Base-by-base conservation (phyloP, 37 sponge, comb jelly and placozoan species). In the Crambe crambe region DNA sequence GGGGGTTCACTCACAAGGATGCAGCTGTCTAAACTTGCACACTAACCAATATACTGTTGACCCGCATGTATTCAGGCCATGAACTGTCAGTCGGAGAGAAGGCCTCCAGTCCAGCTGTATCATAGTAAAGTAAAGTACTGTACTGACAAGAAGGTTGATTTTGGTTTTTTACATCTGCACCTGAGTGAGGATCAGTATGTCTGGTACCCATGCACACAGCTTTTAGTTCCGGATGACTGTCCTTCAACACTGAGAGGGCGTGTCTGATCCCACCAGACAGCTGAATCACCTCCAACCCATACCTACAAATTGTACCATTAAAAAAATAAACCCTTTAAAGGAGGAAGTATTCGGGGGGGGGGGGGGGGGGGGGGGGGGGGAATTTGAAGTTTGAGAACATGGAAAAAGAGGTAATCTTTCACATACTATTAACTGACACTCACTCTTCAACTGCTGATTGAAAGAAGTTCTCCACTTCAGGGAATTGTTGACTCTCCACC, bases 171-270 rank as follows among this genome's bases (percentile, higher is more conserved):
- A n/a, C n/a, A n/a, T n/a, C n/a, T n/a, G n/a, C n/a, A 82, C 77
- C 76, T 23, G 88, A 90, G 72, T 84, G 70, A 4, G 96, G 98
- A 85, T 98, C 98, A 6, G 91, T 82, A 41, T 40, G 44, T 40
- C 98, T 78, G 38, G 96, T 95, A 1, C 98, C 98, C 96, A 98
- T 93, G 29, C 92, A 73, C 34, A 93, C 66, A 60, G 98, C 96
- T 65, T 87, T 93, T 25, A 98, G 57, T 21, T 83, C 25, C 0
- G 96, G 92, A 34, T 91, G 77, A 37, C 58, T 70, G 41, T 8
- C 40, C 75, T 90, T 86, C 54, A 93, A 65, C 39, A 75, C 51
- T 3, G 44, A 54, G 23, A 96, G 84, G 21, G 92, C 91, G 9
- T 82, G 74, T 56, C 60, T 64, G 36, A 93, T 93, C 0, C 42